Evolutionary conservation across 2,888 invertebrate genomes (phyloP), one percentile per base, ranked within the genome.

Genomic region (Drosophila macrospina): DNA sequence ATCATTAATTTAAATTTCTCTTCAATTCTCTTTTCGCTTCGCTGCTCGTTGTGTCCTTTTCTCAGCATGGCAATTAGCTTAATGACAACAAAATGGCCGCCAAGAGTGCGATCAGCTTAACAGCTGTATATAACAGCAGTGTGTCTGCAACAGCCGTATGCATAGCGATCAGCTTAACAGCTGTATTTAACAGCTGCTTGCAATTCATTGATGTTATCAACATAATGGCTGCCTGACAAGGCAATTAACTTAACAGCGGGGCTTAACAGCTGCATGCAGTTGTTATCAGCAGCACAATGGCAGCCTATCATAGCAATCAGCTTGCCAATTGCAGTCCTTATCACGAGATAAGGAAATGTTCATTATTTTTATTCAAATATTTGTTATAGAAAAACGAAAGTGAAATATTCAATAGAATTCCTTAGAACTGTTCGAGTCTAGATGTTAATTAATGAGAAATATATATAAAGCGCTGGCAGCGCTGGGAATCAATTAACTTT

Each of bases 401-500:
- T 54, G 13, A 13, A 54, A 54, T 32, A 32, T 54, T 54, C 13
- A 11, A 8, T 13, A 0, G 5, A 44, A 54, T 16, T 6, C 6
- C 28, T 28, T 28, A 8, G 28, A 6, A 28, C 8, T 8, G 5
- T 5, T 8, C 6, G 1, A 7, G 28, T 7, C 28, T n/a, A 20
- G 28, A 30, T 16, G 15, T 32, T 4, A 26, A 32, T 20, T 30
- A 20, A 41, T 37, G 11, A 6, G 30, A 16, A 13, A 24, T 32
- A 10, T 34, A 34, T 11, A 16, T 45, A 39, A 15, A n/a, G 37
- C 28, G 51, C 24, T 51, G 34, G 41, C 16, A 52, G 51, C 20
- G 30, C 28, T 41, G 30, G 36, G 44, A 57, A 41, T 47, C 41
- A 64, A 64, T 64, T 74, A 44, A 32, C 50, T 48, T 52, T 41